phyloP scores from a whole-genome alignment of 2,797 vertebrate species.

The Crax fasciolata region DNA sequence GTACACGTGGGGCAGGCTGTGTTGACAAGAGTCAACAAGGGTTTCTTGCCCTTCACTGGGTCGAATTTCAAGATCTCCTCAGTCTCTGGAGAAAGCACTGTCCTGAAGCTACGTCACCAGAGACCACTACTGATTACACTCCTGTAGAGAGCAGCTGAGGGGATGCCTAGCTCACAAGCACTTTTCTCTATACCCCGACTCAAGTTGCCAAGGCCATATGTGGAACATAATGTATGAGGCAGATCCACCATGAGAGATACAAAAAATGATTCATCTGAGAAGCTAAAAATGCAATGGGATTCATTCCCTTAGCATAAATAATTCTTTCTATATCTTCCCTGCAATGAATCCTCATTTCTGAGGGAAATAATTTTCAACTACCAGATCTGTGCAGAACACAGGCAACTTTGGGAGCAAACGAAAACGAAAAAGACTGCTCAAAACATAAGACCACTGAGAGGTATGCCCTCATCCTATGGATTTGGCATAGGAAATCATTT shows the following conservation, averaged over 20 bases:
- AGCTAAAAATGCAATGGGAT: constrained; percentile 68
- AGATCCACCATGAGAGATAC: constrained; percentile 8
- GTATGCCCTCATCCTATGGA: constrained; percentile 26
- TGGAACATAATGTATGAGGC: constrained; percentile 46
- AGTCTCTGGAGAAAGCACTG: not conserved
- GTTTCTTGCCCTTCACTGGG: not conserved
- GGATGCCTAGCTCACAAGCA: not conserved
- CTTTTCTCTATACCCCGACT: not conserved
- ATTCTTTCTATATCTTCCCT: constrained; percentile 72
- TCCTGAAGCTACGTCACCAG: not conserved
- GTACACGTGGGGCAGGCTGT: not conserved
- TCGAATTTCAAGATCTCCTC: constrained; percentile 53
- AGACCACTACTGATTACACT: not conserved
- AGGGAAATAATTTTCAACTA: constrained; percentile 51
- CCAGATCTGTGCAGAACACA: constrained; percentile 27
- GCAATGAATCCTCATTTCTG: constrained; percentile 62
- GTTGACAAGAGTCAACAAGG: constrained; percentile 46
- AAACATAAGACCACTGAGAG: constrained; percentile 49
- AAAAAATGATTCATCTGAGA: constrained; percentile 59
- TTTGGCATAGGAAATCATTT: not conserved
- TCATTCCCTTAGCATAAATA: constrained; percentile 75
- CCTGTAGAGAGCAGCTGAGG: not conserved
- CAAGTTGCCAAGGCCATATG: not conserved
- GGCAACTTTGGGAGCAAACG: constrained; percentile 61
- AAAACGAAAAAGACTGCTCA: constrained; percentile 27